Evolutionary conservation across 2,113 vertebrate species (phyloP).

Genomic region (Rallus limicola): DNA sequence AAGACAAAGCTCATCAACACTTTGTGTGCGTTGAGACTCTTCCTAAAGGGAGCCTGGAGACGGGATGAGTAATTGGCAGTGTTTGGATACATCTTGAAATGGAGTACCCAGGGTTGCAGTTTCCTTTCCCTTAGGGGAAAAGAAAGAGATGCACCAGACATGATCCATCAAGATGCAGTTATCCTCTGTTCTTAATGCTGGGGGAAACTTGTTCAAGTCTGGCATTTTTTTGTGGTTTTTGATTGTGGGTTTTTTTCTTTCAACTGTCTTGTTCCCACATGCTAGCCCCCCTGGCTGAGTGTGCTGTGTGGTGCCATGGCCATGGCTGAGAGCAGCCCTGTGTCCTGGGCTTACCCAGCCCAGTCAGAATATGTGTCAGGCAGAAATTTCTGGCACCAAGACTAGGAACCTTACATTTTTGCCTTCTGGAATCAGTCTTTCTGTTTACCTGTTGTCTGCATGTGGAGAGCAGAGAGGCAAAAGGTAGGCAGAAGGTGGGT

Average conservation of each 20-base stretch:
- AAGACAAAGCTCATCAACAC: background rate
- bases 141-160: fast-evolving
- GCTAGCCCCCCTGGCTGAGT: background rate
- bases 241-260: background rate
- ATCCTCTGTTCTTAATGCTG: background rate
- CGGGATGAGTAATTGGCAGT: background rate
- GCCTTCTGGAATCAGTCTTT: background rate
- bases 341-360: background rate
- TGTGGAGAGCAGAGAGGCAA: background rate
- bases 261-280: background rate
- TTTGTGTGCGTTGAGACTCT: background rate
- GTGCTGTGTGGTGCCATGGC: fast-evolving
- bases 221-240: too few relatives aligned
- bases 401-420: background rate
- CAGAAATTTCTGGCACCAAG: background rate
- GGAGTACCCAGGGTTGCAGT: background rate
- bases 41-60: background rate
- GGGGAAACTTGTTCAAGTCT: background rate
- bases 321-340: fast-evolving
- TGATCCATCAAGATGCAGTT: background rate
- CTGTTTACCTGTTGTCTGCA: background rate
- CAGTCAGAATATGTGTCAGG: fast-evolving
- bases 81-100: background rate
- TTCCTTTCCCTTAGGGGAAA: background rate
- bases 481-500: fast-evolving